Conservation (phyloP, 2,888 invertebrate species). For the Pristionchus japonicus region DNA sequence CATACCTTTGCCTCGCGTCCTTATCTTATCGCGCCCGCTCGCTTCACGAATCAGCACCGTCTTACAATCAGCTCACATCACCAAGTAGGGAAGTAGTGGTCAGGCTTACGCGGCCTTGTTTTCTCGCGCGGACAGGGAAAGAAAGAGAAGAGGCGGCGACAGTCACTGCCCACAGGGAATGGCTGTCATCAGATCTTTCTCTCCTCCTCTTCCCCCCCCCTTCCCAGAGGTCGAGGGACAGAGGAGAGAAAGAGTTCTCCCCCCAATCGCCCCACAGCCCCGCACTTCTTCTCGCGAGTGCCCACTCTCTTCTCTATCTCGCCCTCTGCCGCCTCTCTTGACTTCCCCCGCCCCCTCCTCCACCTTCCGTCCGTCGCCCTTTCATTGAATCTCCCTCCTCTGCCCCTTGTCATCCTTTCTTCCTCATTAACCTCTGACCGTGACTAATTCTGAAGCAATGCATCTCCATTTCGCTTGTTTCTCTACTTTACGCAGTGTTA, state of each 20-base stretch:
- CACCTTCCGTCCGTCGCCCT: slow-evolving; percentile 3
- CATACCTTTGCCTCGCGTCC: neutral
- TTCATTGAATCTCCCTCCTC: slow-evolving; percentile 2
- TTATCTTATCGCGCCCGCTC: neutral
- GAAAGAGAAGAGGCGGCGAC: neutral
- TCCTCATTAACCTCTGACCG: slow-evolving; percentile 18
- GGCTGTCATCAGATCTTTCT: neutral
- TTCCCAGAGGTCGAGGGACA: no score
- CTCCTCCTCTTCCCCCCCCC: no score
- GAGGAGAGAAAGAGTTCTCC: neutral
- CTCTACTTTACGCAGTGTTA: neutral
- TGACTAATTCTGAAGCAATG: neutral
- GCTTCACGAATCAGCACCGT: neutral
- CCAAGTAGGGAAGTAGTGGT: neutral
- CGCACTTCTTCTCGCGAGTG: slow-evolving; percentile 2
- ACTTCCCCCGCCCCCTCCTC: neutral
- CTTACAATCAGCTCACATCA: slow-evolving; percentile 21
- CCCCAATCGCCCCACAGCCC: neutral
- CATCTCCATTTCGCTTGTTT: neutral
- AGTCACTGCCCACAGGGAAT: neutral
- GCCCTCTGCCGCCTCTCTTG: neutral
- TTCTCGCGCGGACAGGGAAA: neutral
- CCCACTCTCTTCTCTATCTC: neutral
- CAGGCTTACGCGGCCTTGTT: neutral
- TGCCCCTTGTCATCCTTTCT: neutral